Evolutionary conservation across 2,888 invertebrate species (phyloP).

Genomic region (Silvanus unidentatus): DNA sequence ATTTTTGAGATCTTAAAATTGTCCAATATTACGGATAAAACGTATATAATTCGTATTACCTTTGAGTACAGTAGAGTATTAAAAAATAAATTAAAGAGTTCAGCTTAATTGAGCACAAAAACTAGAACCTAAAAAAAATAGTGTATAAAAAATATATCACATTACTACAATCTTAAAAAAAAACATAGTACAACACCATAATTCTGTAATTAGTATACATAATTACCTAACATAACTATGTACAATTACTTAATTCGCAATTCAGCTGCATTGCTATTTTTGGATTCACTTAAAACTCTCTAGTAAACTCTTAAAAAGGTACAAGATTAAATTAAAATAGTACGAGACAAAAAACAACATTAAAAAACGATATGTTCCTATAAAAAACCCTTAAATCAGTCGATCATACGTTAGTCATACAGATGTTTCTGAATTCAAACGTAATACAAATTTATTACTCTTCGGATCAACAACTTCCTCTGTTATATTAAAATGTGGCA

Average conservation of each 20-base stretch:
- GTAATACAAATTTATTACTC: slow-evolving; percentile 88
- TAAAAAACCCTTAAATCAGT: slow-evolving; percentile 35
- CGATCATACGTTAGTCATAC: slow-evolving; percentile 64
- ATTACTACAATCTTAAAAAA: slow-evolving; percentile 1
- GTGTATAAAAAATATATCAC: slow-evolving; percentile 13
- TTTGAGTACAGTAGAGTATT: background rate
- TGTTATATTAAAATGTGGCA: slow-evolving; percentile 91
- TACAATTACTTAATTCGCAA: no score
- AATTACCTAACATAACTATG: no score
- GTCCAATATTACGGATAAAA: background rate
- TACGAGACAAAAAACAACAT: no score
- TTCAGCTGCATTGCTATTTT: no score
- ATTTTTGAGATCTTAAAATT: slow-evolving; percentile 6
- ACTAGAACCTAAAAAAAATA: slow-evolving; percentile 5
- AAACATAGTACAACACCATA: no score
- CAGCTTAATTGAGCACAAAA: slow-evolving; percentile 8
- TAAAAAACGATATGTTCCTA: slow-evolving; percentile 7
- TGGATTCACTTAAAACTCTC: no score
- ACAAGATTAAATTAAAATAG: no score
- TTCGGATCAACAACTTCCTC: slow-evolving; percentile 97
- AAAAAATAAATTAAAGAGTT: slow-evolving; percentile 6
- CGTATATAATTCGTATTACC: no score
- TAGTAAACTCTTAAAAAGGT: no score
- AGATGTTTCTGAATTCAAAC: slow-evolving; percentile 93
- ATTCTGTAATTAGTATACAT: no score